phyloP scores from a whole-genome alignment of 1,140 invertebrate species.

The Harpegnathos saltator region DNA sequence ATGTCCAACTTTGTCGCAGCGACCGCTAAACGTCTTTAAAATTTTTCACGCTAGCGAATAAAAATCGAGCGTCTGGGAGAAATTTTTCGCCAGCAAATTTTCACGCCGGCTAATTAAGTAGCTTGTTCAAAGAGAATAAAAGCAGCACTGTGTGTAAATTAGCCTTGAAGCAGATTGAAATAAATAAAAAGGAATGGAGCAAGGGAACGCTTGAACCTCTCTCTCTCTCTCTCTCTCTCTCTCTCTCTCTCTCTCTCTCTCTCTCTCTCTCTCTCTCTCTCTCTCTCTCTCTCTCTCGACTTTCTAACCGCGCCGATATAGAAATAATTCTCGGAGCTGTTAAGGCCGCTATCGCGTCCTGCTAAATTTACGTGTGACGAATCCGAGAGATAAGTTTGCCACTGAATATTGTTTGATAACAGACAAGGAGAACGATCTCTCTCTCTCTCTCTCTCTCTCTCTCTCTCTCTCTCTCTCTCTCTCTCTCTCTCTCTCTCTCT shows the following conservation, averaged over 20 bases:
- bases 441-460: no score
- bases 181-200: neutral
- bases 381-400: slow-evolving; percentile 67
- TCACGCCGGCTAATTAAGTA: no score
- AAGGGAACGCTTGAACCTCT: neutral
- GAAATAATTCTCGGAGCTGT: slow-evolving; percentile 49
- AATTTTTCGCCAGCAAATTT: no score
- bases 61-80: no score
- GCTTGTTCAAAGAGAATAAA: no score
- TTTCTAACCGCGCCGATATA: neutral
- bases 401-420: slow-evolving; percentile 61
- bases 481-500: no score
- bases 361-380: slow-evolving; percentile 76
- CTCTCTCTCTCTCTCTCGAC: slow-evolving; percentile 39
- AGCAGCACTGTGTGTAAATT: no score
- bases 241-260: slow-evolving; percentile 31
- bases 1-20: no score
- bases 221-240: slow-evolving; percentile 32
- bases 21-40: no score
- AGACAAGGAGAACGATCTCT: slow-evolving; percentile 15
- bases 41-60: no score
- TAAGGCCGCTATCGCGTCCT: slow-evolving; percentile 65
- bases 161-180: neutral
- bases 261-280: slow-evolving; percentile 37
- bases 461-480: no score